A percentile compares a stretch with the other conserved stretches of the same genome.
These are phyloP conservation scores for Phengaris alcon DNA, from an alignment of 2,888 invertebrate species.

Conservation along the genomic window DNA sequence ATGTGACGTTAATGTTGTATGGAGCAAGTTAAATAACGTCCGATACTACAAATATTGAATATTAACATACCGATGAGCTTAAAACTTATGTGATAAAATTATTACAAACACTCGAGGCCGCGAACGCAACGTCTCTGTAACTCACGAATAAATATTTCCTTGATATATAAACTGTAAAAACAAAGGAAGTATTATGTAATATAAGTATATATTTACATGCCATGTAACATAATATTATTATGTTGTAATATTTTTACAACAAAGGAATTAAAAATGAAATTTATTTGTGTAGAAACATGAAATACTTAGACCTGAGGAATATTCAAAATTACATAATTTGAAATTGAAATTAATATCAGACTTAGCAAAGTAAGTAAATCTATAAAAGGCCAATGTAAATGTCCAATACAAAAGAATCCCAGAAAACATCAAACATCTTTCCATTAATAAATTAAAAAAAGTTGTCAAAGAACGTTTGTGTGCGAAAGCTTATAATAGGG, in stretches of 20 bases:
- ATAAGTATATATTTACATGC: not conserved
- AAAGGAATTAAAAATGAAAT: not conserved
- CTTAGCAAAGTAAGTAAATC: no score
- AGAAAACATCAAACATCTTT: no score
- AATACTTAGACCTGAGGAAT: not conserved
- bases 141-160: constrained; percentile 12
- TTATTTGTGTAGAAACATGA: not conserved
- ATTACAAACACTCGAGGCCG: constrained; percentile 23
- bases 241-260: constrained; percentile 8
- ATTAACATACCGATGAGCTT: constrained; percentile 28
- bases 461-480: not conserved
- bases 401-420: no score
- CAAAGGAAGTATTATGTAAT: constrained; percentile 3
- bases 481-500: no score
- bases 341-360: not conserved
- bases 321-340: not conserved
- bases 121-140: constrained; percentile 21
- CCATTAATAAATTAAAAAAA: not conserved
- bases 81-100: constrained; percentile 29
- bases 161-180: not conserved
- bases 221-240: constrained; percentile 1
- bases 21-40: constrained; percentile 51
- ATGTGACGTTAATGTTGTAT: constrained; percentile 65
- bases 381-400: no score
- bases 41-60: constrained; percentile 32